Conservation (phyloP, 2,888 invertebrate genomes). For the Emmelina monodactyla region DNA sequence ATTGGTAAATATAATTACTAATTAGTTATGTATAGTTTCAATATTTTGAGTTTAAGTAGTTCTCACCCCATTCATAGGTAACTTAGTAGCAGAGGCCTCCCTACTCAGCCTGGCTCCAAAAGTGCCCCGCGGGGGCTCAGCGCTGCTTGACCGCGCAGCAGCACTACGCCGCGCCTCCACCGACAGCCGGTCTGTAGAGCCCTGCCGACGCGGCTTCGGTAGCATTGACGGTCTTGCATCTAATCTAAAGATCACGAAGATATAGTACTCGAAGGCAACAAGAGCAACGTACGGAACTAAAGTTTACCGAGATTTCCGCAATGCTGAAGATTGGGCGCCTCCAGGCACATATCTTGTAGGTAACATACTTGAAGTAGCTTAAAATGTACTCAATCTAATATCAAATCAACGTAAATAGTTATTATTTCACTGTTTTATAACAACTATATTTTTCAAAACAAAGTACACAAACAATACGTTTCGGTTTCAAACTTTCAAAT, state of each 20-base stretch:
- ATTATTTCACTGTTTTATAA: too few relatives aligned
- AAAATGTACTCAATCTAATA: too few relatives aligned
- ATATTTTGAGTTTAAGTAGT: neutral
- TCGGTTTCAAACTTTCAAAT: too few relatives aligned
- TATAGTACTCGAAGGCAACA: neutral
- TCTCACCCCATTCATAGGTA: slow-evolving; percentile 33
- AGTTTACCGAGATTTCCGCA: slow-evolving; percentile 41
- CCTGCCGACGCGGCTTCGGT: slow-evolving; percentile 40
- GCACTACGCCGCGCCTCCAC: slow-evolving; percentile 32
- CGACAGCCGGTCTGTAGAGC: slow-evolving; percentile 44
- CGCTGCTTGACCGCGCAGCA: slow-evolving; percentile 43
- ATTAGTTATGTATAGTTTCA: neutral
- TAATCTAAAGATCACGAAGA: slow-evolving; percentile 19
- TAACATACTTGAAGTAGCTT: slow-evolving; percentile 21
- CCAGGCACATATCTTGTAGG: slow-evolving; percentile 26
- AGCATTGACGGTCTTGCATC: slow-evolving; percentile 44
- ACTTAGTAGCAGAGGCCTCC: slow-evolving; percentile 45
- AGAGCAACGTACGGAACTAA: neutral
- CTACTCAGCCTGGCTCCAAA: slow-evolving; percentile 32
- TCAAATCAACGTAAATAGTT: too few relatives aligned
- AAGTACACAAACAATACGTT: too few relatives aligned
- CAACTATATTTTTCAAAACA: too few relatives aligned
- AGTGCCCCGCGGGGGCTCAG: slow-evolving; percentile 38
- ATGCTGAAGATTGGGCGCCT: slow-evolving; percentile 28
- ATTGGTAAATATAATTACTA: neutral